These are phyloP conservation scores for Galago senegalensis DNA, from an alignment of 2,797 vertebrate species.

Conservation along the genomic window DNA sequence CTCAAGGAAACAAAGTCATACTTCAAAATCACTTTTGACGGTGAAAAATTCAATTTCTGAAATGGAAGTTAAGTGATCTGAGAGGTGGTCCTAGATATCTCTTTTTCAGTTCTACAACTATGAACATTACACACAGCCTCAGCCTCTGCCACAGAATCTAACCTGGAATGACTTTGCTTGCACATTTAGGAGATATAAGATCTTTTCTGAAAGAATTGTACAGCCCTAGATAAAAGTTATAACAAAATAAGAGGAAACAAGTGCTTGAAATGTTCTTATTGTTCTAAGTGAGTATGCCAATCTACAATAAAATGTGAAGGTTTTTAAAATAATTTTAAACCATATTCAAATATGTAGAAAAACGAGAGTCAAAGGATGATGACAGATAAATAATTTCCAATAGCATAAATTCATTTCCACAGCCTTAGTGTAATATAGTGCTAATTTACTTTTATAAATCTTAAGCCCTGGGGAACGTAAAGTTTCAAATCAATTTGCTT, in stretches of 20 bases:
- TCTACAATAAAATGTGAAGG: background rate
- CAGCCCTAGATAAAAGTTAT: background rate
- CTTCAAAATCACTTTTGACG: no score
- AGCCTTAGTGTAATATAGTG: background rate
- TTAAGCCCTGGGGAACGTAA: constrained; percentile 46
- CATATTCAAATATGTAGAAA: constrained; percentile 2
- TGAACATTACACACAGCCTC: background rate
- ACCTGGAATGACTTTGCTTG: background rate
- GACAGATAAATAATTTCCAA: constrained; percentile 43
- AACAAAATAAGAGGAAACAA: constrained; percentile 6
- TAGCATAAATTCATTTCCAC: background rate
- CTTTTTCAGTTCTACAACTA: background rate
- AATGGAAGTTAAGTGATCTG: background rate
- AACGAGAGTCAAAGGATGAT: background rate
- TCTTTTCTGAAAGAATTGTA: constrained; percentile 1
- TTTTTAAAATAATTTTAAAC: constrained; percentile 42
- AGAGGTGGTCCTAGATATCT: background rate
- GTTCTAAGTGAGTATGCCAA: background rate
- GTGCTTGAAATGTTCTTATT: background rate
- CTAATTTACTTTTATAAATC: constrained; percentile 56
- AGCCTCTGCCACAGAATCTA: background rate
- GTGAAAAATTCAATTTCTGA: background rate
- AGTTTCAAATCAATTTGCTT: constrained; percentile 67
- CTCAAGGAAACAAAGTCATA: background rate
- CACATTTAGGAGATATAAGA: background rate